phyloP scores from a whole-genome alignment of 1,140 invertebrate species.

The Penaeus japonicus region DNA sequence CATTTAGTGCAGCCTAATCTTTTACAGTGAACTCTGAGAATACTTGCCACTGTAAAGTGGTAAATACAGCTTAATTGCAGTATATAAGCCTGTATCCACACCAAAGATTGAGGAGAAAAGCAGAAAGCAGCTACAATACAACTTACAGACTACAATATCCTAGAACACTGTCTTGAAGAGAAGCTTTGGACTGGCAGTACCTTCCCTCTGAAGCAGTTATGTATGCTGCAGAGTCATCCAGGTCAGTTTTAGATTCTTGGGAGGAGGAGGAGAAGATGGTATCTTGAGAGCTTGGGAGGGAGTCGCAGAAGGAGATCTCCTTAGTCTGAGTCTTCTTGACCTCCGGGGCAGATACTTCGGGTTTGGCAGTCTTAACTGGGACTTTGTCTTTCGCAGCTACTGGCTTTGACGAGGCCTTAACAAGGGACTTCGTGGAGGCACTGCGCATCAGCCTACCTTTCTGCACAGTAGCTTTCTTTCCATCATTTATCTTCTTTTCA shows the following conservation, averaged over 20 bases:
- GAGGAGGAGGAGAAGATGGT: neutral
- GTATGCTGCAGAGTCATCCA: slow-evolving; percentile 52
- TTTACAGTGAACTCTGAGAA: no score
- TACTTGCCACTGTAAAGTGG: no score
- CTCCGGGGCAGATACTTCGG: neutral
- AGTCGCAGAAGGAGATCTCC: slow-evolving; percentile 37
- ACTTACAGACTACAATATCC: slow-evolving; percentile 21
- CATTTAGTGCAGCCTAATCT: no score
- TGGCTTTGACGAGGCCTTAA: neutral
- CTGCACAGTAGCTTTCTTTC: slow-evolving; percentile 17
- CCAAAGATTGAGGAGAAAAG: neutral
- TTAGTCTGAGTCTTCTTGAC: neutral
- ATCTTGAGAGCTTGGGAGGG: slow-evolving; percentile 30
- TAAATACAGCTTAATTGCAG: no score
- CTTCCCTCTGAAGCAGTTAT: slow-evolving; percentile 57
- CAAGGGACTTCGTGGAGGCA: neutral
- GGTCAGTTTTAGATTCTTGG: slow-evolving; percentile 26
- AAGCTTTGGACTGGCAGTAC: neutral
- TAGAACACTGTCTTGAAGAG: neutral
- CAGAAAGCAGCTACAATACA: neutral
- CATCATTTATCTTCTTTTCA: slow-evolving; percentile 47
- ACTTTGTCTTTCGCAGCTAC: neutral
- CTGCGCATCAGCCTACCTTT: slow-evolving; percentile 27
- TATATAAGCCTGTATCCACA: no score
- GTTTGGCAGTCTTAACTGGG: neutral